Conservation (phyloP, 2,113 vertebrate genomes). For the Psammodynastes pulverulentus region DNA sequence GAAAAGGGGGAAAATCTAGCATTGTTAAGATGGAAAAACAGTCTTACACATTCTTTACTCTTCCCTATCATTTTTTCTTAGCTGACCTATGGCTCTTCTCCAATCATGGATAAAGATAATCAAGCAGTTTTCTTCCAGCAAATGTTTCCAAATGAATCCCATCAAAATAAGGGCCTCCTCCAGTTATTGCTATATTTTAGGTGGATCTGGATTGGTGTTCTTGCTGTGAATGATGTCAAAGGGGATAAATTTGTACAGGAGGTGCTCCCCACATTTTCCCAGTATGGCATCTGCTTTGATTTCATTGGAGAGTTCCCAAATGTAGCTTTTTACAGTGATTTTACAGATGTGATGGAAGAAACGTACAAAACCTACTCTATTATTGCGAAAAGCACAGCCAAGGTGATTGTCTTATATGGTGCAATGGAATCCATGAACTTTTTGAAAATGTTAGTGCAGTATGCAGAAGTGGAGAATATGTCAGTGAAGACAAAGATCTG, state of each 20-base stretch:
- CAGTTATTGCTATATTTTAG: neutral
- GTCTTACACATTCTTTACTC: neutral
- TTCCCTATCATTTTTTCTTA: neutral
- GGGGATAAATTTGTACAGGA: neutral
- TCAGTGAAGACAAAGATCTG: neutral
- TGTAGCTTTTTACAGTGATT: neutral
- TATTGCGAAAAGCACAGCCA: neutral
- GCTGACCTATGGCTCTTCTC: neutral
- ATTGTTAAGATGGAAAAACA: neutral
- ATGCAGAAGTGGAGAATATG: neutral
- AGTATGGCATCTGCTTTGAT: neutral
- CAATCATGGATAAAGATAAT: neutral
- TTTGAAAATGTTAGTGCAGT: neutral
- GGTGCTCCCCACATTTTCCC: neutral
- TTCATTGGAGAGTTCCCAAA: neutral
- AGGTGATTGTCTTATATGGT: neutral
- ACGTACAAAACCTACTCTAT: neutral
- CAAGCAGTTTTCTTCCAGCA: neutral
- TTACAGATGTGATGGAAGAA: neutral
- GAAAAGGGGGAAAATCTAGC: too few relatives aligned
- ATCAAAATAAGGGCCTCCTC: neutral
- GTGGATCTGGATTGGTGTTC: neutral
- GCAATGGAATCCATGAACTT: neutral
- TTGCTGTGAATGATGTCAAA: neutral
- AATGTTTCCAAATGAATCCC: neutral